These are phyloP conservation scores for Leptopterna dolabrata DNA, from an alignment of 2,888 invertebrate genomes.

Conservation along the genomic window DNA sequence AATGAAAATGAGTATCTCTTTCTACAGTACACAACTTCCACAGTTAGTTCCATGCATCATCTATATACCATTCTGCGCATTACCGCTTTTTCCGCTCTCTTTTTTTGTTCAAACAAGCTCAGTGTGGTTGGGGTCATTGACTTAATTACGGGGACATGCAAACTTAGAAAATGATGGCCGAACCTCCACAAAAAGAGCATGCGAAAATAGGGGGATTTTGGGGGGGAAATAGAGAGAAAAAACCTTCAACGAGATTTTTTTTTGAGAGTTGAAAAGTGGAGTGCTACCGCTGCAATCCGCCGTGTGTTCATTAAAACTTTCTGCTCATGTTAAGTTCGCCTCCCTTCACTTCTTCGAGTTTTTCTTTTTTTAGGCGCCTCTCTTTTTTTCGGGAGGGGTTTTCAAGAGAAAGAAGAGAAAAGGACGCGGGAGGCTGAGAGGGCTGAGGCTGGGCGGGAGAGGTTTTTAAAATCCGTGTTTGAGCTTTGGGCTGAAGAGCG, in stretches of 20 bases:
- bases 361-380: conserved; percentile 17
- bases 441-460: neutral
- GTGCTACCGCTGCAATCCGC: conserved; percentile 26
- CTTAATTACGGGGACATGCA: conserved; percentile 19
- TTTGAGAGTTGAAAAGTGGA: conserved; percentile 22
- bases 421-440: conserved; percentile 30
- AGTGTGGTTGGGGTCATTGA: neutral
- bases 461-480: conserved; percentile 54
- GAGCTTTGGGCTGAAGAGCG: conserved; percentile 18
- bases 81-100: neutral
- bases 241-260: neutral
- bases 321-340: conserved; percentile 46
- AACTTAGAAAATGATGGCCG: neutral
- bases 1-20: too few relatives aligned
- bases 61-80: neutral
- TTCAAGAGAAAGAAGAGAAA: conserved; percentile 40
- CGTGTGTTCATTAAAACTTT: conserved; percentile 49
- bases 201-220: neutral
- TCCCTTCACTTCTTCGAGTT: conserved; percentile 15
- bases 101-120: neutral
- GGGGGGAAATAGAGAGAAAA: neutral
- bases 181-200: neutral
- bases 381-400: conserved; percentile 14
- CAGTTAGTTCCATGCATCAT: too few relatives aligned
- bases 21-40: too few relatives aligned